Conservation (phyloP, 2,113 vertebrate genomes). For the Actinemys pallida region DNA sequence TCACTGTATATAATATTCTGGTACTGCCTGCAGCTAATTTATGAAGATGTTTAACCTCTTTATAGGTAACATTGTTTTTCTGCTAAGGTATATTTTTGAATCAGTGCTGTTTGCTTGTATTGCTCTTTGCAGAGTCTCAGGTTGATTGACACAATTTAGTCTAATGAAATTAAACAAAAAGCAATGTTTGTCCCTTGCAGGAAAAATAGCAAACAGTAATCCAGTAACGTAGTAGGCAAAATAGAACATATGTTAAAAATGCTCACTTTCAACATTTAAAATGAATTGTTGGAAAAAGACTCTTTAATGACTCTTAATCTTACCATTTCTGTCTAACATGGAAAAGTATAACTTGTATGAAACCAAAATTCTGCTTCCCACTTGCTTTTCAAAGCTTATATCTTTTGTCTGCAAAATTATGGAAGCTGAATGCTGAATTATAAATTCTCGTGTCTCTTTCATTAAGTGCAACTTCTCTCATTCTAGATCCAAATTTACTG, state of each 20-base stretch:
- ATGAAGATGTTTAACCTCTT: not conserved
- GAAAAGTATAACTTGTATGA: not conserved
- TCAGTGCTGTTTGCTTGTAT: slow-evolving; percentile 12
- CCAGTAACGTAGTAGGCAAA: not conserved
- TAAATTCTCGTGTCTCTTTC: not conserved
- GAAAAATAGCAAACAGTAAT: not conserved
- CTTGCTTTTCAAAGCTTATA: slow-evolving; percentile 27
- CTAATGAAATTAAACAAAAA: slow-evolving; percentile 56
- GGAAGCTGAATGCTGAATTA: not conserved
- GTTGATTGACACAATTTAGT: not conserved
- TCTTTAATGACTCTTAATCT: not conserved
- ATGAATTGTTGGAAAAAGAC: not conserved
- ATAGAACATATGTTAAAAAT: not conserved
- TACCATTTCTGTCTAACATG: not conserved
- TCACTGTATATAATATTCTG: not conserved
- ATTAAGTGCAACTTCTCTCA: not conserved
- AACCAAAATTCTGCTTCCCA: not conserved
- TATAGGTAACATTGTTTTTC: not conserved
- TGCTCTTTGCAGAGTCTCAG: slow-evolving; percentile 32
- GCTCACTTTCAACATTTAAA: slow-evolving; percentile 7
- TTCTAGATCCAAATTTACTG: not conserved
- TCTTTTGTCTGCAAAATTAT: not conserved
- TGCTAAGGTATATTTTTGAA: not conserved
- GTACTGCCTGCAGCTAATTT: not conserved
- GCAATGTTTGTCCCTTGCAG: not conserved